Conservation (phyloP, 2,888 invertebrate genomes). For the Diarsia brunnea region DNA sequence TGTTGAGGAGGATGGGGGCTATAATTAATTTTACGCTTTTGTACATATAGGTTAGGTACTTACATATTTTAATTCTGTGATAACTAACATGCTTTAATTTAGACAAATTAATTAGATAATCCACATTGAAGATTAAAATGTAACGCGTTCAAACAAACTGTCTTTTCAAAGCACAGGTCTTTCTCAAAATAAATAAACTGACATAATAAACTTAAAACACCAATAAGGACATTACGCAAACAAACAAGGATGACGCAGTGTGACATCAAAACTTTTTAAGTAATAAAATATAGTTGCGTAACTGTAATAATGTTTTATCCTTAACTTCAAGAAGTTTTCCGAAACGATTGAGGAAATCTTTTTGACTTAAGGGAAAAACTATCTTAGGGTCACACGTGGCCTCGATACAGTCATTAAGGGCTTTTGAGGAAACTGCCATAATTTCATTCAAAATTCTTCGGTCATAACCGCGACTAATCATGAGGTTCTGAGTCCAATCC, state of each 20-base stretch:
- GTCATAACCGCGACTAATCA: neutral
- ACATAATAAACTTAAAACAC: neutral
- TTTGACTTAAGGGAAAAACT: constrained; percentile 11
- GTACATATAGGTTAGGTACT: no score
- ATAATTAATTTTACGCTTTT: no score
- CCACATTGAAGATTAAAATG: neutral
- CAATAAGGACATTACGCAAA: constrained; percentile 52
- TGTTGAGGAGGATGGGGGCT: no score
- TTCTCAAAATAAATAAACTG: constrained; percentile 5
- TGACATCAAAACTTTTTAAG: constrained; percentile 61
- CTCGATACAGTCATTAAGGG: constrained; percentile 14
- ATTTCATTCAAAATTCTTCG: neutral
- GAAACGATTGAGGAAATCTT: constrained; percentile 27
- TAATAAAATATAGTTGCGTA: constrained; percentile 59
- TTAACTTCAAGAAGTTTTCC: constrained; percentile 39
- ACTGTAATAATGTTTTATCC: constrained; percentile 47
- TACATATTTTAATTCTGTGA: neutral
- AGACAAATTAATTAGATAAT: no score
- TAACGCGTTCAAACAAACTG: neutral
- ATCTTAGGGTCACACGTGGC: neutral
- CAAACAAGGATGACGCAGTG: constrained; percentile 43
- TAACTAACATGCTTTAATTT: no score
- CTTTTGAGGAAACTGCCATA: neutral
- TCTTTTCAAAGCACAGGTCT: neutral
- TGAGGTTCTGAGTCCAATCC: neutral